Conservation (phyloP, 2,797 vertebrate genomes). For the Sebastes variabilis region DNA sequence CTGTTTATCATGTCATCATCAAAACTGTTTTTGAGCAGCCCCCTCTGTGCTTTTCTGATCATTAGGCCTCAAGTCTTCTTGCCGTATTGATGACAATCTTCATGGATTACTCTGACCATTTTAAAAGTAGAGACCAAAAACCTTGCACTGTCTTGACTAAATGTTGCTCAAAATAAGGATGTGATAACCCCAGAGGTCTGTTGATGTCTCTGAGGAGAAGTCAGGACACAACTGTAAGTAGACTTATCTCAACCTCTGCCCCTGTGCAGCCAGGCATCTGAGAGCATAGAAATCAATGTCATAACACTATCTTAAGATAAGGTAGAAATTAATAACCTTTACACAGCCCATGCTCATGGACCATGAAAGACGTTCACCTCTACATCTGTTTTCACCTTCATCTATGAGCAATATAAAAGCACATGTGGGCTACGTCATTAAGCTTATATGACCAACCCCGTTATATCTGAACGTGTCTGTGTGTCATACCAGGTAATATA, state of each 20-base stretch:
- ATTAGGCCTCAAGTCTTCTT: background rate
- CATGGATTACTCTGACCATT: background rate
- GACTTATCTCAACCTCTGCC: background rate
- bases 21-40: background rate
- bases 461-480: background rate
- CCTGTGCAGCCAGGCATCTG: background rate
- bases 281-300: background rate
- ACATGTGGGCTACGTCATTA: background rate
- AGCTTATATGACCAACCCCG: background rate
- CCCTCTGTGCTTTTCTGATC: background rate
- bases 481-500: background rate
- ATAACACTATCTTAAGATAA: background rate
- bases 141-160: background rate
- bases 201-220: background rate
- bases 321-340: background rate
- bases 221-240: background rate
- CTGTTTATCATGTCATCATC: background rate
- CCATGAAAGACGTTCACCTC: background rate
- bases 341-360: background rate
- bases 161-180: background rate
- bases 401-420: background rate
- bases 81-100: background rate
- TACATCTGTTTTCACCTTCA: constrained; percentile 2
- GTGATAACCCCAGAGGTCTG: background rate
- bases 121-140: background rate